Base-by-base conservation (phyloP, 2,888 invertebrate genomes). In the Trimorus sp. region DNA sequence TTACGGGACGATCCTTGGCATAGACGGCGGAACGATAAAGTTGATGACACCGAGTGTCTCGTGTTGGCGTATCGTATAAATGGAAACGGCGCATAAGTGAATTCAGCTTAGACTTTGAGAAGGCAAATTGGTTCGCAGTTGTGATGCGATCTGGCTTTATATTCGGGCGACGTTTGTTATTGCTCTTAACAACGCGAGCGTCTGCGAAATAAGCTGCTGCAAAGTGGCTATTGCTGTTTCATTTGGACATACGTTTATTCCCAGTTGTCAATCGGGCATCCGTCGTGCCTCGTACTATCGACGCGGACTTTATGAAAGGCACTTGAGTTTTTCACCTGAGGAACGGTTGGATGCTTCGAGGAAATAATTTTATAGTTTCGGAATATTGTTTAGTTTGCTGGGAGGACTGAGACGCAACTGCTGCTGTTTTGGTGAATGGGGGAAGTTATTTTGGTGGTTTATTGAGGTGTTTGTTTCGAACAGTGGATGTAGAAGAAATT, bases 11-110 rank as follows among this genome's bases (percentile, higher is more conserved):
- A 65, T 75, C 68, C 37, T 49, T 53, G 74, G 70, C 63, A 38
- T 56, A 78, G 71, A 66, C 78, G 49, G 65, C 66, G 59, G 36
- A 63, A 74, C 79, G 69, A 79, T 79, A 79, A 79, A 79, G 73
- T 79, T 79, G 73, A 79, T 74, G 74, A 79, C 79, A 74, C 73
- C 26, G 62, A 79, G 60, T 38, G 74, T 74, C 74, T 74, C 73
- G 74, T 49, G 63, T 63, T 45, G 73, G 63, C 26, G 26, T 63
- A 60, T 59, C 53, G 51, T 68, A 79, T 74, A 79, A 79, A 74
- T 69, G 68, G 74, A 62, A 62, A 59, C 49, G 74, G 53, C 42
- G 15, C 75, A 53, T 65, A 74, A 79, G 70, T 75, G 69, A 79
- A 79, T 75, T 68, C 48, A 74, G 63, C 62, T 69, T 56, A 74